Conservation (phyloP, 1,140 invertebrate species). For the Drosophila mayri region DNA sequence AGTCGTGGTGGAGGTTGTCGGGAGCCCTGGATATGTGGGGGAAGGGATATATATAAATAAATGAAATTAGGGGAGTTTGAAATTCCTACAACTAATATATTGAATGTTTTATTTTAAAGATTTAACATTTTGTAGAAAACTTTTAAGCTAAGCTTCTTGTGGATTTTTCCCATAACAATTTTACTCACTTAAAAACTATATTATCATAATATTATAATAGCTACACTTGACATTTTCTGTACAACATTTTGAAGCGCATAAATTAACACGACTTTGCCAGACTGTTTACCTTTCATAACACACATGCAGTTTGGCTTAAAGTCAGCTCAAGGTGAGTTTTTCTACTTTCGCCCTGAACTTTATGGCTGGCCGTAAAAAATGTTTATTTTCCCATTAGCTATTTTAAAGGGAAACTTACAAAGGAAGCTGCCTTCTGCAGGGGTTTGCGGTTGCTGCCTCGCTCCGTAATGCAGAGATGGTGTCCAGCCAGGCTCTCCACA, state of each 20-base stretch:
- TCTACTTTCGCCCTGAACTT: neutral
- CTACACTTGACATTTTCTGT: neutral
- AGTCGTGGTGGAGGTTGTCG: slow-evolving; percentile 76
- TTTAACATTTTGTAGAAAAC: neutral
- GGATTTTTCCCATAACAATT: neutral
- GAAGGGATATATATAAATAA: neutral
- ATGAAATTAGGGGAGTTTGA: neutral
- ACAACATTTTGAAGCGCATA: neutral
- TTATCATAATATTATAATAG: neutral
- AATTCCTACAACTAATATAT: no score
- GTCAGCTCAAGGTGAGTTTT: neutral
- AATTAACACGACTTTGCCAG: neutral
- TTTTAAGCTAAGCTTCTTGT: neutral
- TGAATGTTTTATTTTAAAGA: no score
- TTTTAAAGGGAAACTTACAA: slow-evolving; percentile 59
- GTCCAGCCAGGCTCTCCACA: slow-evolving; percentile 89
- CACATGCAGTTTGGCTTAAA: neutral
- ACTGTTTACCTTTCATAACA: neutral
- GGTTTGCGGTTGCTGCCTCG: slow-evolving; percentile 68
- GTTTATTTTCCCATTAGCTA: neutral
- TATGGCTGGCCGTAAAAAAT: slow-evolving; percentile 2
- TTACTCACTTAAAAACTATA: neutral
- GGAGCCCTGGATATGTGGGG: slow-evolving; percentile 53
- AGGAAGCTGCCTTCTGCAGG: slow-evolving; percentile 80
- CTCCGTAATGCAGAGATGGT: slow-evolving; percentile 88